A percentile compares a stretch with the other conserved stretches of the same genome.
Evolutionary conservation across 2,113 vertebrate genomes (phyloP).

Genomic region (rat (Rattus norvegicus)): DNA sequence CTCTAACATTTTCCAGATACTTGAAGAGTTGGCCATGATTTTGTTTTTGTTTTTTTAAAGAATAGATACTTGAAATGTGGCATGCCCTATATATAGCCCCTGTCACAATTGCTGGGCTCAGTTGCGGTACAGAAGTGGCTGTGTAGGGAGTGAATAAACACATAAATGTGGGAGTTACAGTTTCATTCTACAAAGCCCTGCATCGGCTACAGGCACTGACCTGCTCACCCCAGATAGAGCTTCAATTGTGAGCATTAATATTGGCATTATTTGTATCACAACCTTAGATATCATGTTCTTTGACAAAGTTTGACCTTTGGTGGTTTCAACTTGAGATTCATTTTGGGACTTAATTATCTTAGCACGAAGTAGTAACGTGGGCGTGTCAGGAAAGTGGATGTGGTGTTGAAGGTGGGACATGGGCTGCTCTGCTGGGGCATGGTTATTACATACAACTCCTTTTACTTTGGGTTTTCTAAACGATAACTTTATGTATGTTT

Average conservation of each 20-base stretch:
- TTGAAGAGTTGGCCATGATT: background rate
- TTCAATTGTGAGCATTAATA: background rate
- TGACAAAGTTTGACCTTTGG: background rate
- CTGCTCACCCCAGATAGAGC: background rate
- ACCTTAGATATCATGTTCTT: background rate
- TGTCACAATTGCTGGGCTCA: background rate
- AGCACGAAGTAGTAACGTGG: no score
- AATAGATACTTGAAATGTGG: background rate
- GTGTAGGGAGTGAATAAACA: background rate
- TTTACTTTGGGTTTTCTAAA: slow-evolving; percentile 47
- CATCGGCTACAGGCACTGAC: no score
- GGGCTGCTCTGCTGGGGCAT: no score
- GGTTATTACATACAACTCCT: background rate
- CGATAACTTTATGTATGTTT: background rate
- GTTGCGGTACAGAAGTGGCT: background rate
- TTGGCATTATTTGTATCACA: background rate
- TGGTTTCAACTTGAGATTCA: background rate
- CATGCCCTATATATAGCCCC: accelerated
- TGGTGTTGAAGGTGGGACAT: no score
- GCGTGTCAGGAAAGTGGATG: no score
- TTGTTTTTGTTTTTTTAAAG: background rate
- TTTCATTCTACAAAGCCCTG: background rate
- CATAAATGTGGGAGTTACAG: accelerated
- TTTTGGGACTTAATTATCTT: background rate
- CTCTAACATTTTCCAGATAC: background rate